Evolutionary conservation across 2,888 invertebrate genomes (phyloP).

Genomic region (Dryobotodes eremita): DNA sequence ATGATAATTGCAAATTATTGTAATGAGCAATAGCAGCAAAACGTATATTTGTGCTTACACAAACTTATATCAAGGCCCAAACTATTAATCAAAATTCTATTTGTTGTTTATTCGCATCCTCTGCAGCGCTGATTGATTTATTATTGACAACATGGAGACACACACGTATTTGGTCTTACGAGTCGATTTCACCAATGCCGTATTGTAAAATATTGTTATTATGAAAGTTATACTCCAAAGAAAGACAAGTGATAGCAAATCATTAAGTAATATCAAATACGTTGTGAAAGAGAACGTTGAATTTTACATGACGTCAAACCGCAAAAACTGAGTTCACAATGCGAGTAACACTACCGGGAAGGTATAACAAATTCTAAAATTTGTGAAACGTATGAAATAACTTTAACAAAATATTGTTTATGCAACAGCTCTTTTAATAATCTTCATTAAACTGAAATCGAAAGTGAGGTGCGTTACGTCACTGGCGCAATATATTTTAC

Average conservation of each 20-base stretch:
- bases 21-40: background rate
- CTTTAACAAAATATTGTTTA: constrained; percentile 32
- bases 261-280: constrained; percentile 32
- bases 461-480: constrained; percentile 65
- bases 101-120: constrained; percentile 27
- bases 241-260: constrained; percentile 43
- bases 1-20: background rate
- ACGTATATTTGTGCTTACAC: constrained; percentile 6
- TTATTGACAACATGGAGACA: constrained; percentile 21
- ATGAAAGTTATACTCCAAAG: constrained; percentile 32
- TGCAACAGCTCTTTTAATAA: constrained; percentile 41
- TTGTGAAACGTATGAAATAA: constrained; percentile 24
- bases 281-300: constrained; percentile 47
- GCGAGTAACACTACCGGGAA: constrained; percentile 32
- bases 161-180: constrained; percentile 15
- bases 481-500: constrained; percentile 60
- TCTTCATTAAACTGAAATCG: constrained; percentile 62
- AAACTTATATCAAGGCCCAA: background rate
- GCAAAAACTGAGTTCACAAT: constrained; percentile 48
- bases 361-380: constrained; percentile 24
- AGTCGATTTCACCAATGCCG: constrained; percentile 17
- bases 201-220: constrained; percentile 18
- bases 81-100: constrained; percentile 41
- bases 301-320: constrained; percentile 33
- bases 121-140: constrained; percentile 31